Conservation (phyloP, 64 coral and sea anemone species). For the Anthopleura sola region DNA sequence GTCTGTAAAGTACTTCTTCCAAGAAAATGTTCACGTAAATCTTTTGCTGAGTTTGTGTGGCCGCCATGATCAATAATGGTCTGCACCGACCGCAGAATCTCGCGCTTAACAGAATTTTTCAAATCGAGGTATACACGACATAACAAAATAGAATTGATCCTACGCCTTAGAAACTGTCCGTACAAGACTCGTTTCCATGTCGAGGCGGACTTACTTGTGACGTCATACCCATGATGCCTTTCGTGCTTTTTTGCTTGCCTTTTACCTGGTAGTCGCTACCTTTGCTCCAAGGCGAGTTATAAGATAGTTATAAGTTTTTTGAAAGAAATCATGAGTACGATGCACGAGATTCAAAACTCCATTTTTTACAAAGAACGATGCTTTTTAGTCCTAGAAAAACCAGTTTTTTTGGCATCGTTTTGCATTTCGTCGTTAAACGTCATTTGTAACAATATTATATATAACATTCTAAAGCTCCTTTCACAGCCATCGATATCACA, state of each 20-base stretch:
- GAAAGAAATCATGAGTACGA: background rate
- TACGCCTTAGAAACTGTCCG: background rate
- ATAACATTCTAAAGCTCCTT: background rate
- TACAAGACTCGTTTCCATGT: background rate
- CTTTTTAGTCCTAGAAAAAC: background rate
- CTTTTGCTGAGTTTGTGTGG: background rate
- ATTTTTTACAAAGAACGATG: conserved; percentile 9
- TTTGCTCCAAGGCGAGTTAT: background rate
- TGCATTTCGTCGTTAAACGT: background rate
- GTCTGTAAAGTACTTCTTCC: background rate
- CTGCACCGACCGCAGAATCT: background rate
- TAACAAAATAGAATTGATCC: background rate
- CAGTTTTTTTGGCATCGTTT: background rate
- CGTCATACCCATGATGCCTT: conserved; percentile 9
- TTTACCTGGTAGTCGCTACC: background rate
- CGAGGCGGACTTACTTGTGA: background rate
- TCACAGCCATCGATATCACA: background rate
- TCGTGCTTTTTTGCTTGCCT: background rate
- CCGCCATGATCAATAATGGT: background rate
- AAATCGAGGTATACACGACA: background rate
- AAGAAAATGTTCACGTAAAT: background rate
- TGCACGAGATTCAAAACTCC: background rate
- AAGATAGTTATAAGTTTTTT: background rate
- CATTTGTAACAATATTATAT: background rate
- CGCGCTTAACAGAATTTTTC: background rate